Evolutionary conservation across 2,888 invertebrate species (phyloP), one percentile per base, ranked within the genome.

Genomic region (Noctua janthe): DNA sequence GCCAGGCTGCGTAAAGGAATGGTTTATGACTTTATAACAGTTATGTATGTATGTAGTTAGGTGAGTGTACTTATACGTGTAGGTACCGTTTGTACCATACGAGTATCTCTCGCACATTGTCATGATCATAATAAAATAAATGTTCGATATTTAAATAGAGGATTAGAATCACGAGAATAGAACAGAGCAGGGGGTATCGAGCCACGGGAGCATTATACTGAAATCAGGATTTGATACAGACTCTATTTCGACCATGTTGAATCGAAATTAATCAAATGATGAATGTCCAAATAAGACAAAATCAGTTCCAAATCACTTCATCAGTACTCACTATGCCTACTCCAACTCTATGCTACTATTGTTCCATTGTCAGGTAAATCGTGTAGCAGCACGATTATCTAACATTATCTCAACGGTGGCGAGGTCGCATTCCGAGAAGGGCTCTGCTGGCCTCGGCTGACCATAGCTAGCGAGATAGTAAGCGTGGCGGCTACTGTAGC

Each of bases 391-490:
- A 69, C 56, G 76, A 80, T 86, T 84, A 86, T 84, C 80, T 76
- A 69, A 78, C 74, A 77, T 82, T 77, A 79, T 74, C 80, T 76
- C 51, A 71, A 59, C 73, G n/a, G 84, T 75, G 62, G 84, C 87
- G 76, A 87, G 85, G 85, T 62, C 84, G 64, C 75, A 84, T 87
- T 75, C 85, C 80, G 77, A 74, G 83, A 83, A 85, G 87, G 85
- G 87, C 78, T 85, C 87, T 76, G 84, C 77, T 84, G 87, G 78
- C 87, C 85, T 86, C 87, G 80, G 11, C 64, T 47, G 77, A 6
- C 87, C 87, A 49, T 59, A 71, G 74, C 76, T 59, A 66, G 76
- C 35, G 64, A 66, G 75, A 54, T n/a, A 78, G 71, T 78, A 35
- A 66, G 66, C 71, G 74, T 62, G 75, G 77, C 35, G 51, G 70